phyloP scores from a whole-genome alignment of 1,140 invertebrate species.

The Colletes gigas region DNA sequence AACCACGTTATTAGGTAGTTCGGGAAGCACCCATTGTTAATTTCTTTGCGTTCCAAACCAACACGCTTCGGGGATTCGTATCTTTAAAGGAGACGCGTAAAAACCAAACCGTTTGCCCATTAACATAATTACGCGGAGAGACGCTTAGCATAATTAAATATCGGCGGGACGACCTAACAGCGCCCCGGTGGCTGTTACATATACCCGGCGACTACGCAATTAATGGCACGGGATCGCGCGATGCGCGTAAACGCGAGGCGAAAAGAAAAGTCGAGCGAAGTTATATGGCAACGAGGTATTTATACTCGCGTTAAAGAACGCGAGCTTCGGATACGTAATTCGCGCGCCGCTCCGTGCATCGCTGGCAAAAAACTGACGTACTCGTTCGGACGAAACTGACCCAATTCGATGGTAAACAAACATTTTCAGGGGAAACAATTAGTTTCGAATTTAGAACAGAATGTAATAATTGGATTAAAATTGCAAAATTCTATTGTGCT shows the following conservation, averaged over 20 bases:
- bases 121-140: constrained; percentile 20
- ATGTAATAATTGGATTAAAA: no score
- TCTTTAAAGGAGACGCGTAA: not conserved
- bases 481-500: no score
- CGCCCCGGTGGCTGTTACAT: not conserved
- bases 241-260: not conserved
- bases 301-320: not conserved
- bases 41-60: not conserved
- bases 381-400: constrained; percentile 1
- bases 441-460: no score
- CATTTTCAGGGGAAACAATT: not conserved
- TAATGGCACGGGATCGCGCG: not conserved
- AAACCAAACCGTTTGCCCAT: constrained; percentile 18
- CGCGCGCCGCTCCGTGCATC: not conserved
- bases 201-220: not conserved
- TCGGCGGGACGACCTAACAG: not conserved
- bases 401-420: not conserved
- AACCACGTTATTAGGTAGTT: no score
- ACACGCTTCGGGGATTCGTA: not conserved
- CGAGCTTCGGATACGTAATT: not conserved
- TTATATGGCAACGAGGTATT: not conserved
- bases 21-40: no score
- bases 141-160: constrained; percentile 3
- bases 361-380: no score
- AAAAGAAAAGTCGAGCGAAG: constrained; percentile 10